Percentiles rank a stretch among this genome's conserved stretches.
These are phyloP conservation scores for Pongo pygmaeus DNA, from an alignment of 2,113 vertebrate genomes.

Conservation along the genomic window DNA sequence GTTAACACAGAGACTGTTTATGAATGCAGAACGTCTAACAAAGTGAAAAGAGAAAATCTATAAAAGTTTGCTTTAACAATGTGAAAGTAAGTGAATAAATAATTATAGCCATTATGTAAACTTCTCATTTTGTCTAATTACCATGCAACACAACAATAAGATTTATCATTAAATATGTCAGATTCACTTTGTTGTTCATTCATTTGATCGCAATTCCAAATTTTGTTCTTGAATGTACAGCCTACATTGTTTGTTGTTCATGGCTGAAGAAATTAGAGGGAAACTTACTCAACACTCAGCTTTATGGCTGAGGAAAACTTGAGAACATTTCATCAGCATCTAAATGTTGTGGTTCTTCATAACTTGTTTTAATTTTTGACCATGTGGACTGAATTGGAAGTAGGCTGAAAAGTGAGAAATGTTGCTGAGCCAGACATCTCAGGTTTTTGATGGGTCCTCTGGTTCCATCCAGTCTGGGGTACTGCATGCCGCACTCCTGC, in stretches of 20 bases:
- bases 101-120: conserved; percentile 50
- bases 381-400: neutral
- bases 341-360: conserved; percentile 35
- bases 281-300: neutral
- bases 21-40: conserved; percentile 18
- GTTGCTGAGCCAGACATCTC: neutral
- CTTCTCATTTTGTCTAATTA: conserved; percentile 63
- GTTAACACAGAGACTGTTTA: neutral
- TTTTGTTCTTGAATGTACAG: conserved; percentile 15
- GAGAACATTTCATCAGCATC: conserved; percentile 3
- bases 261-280: conserved; percentile 34
- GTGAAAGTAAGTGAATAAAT: conserved; percentile 64
- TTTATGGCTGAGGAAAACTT: conserved; percentile 30
- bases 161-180: conserved; percentile 54
- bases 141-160: neutral
- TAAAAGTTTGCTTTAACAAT: conserved; percentile 58
- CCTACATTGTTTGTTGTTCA: neutral
- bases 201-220: conserved; percentile 47
- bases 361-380: conserved; percentile 45
- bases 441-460: neutral
- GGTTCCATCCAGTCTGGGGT: neutral
- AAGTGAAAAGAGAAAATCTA: conserved; percentile 56
- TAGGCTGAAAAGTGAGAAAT: neutral
- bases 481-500: neutral
- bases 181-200: neutral